Percentiles rank a stretch among this genome's conserved stretches.
Evolutionary conservation across 2,888 invertebrate species (phyloP).

Genomic region (Chydorus sphaericus): DNA sequence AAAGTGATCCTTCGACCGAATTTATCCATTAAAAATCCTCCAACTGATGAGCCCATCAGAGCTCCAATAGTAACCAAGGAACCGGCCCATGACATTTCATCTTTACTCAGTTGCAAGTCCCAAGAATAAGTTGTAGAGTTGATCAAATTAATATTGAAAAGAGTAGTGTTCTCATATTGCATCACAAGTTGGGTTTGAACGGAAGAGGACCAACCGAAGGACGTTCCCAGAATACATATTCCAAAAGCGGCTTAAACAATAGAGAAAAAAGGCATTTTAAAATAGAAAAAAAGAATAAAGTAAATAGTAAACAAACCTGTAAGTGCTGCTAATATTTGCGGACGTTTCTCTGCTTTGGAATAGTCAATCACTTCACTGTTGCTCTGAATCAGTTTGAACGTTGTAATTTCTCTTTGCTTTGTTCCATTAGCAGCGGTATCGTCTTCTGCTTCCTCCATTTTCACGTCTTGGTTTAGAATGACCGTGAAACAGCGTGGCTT

Average conservation of each 20-base stretch:
- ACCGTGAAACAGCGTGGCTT: no score
- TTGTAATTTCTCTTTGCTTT: no score
- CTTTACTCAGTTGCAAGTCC: not conserved
- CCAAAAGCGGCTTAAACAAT: conserved; percentile 67
- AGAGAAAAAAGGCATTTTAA: conserved; percentile 24
- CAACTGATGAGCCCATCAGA: conserved; percentile 34
- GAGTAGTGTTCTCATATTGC: not conserved
- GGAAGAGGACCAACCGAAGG: conserved; percentile 64
- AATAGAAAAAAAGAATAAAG: no score
- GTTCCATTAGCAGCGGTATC: no score
- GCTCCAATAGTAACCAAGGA: conserved; percentile 41
- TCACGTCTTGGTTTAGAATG: no score
- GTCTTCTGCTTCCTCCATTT: no score
- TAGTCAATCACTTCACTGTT: no score
- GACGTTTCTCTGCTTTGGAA: no score
- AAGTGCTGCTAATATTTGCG: no score
- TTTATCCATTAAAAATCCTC: conserved; percentile 34
- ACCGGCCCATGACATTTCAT: conserved; percentile 35
- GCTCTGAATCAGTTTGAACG: no score
- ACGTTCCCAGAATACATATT: conserved; percentile 57
- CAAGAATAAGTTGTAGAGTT: no score
- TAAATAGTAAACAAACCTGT: no score
- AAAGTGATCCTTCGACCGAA: conserved; percentile 40
- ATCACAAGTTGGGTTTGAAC: conserved; percentile 24
- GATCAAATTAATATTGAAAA: not conserved